Evolutionary conservation across 2,888 invertebrate genomes (phyloP).

Genomic region (Drosophila putrida): DNA sequence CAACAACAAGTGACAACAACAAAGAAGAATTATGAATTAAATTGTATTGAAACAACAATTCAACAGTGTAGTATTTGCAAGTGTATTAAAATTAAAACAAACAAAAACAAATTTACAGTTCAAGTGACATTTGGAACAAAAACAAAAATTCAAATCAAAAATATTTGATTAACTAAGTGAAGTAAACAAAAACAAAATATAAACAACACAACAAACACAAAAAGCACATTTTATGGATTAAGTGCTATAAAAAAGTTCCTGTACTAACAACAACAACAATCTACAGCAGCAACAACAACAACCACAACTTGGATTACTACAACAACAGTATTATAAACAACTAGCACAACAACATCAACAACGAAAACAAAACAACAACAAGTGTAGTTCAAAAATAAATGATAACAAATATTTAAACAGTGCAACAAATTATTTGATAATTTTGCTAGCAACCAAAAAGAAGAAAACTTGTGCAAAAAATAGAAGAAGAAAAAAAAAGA

Average conservation of each 20-base stretch:
- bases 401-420: slow-evolving; percentile 30
- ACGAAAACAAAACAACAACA: slow-evolving; percentile 3
- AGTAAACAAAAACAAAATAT: slow-evolving; percentile 33
- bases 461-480: slow-evolving; percentile 53
- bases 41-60: slow-evolving; percentile 38
- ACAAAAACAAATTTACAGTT: slow-evolving; percentile 19
- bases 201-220: slow-evolving; percentile 30
- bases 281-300: slow-evolving; percentile 42
- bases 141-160: slow-evolving; percentile 20
- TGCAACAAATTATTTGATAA: slow-evolving; percentile 30
- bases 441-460: slow-evolving; percentile 75
- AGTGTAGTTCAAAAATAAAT: slow-evolving; percentile 32
- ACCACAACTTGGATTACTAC: slow-evolving; percentile 76
- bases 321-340: slow-evolving; percentile 74
- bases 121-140: slow-evolving; percentile 47
- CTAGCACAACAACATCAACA: slow-evolving; percentile 45
- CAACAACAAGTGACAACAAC: slow-evolving; percentile 38
- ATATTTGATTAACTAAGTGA: slow-evolving; percentile 22
- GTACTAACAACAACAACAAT: slow-evolving; percentile 39
- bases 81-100: slow-evolving; percentile 46
- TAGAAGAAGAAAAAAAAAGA: slow-evolving; percentile 20
- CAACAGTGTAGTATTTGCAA: slow-evolving; percentile 51
- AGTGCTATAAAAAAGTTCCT: slow-evolving; percentile 73
- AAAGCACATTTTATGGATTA: slow-evolving; percentile 74
- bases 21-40: slow-evolving; percentile 13